phyloP scores from a whole-genome alignment of 2,113 vertebrate species.

The Elgaria multicarinata region DNA sequence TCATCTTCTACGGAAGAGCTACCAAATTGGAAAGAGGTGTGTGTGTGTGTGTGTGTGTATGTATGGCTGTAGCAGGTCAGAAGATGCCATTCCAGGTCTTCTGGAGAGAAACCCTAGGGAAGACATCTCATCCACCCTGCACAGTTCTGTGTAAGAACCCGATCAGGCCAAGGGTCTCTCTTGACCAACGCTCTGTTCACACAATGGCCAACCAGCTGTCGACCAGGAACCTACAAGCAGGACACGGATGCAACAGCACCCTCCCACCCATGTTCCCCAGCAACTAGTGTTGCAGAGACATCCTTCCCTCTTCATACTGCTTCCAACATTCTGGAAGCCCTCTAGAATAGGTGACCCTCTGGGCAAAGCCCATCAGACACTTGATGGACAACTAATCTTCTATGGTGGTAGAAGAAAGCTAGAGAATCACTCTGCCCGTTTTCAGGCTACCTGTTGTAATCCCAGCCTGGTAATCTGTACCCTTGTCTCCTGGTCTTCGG shows the following conservation, averaged over 20 bases:
- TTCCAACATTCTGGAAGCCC: background rate
- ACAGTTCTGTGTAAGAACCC: no score
- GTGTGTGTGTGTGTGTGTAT: no score
- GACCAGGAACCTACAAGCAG: no score
- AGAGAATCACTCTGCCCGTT: background rate
- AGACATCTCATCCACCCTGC: no score
- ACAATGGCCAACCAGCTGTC: no score
- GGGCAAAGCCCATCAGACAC: background rate
- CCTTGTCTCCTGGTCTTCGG: background rate
- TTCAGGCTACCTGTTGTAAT: background rate
- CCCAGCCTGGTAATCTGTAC: background rate
- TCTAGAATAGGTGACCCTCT: background rate
- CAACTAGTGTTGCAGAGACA: background rate
- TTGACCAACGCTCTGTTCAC: no score
- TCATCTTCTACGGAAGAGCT: background rate
- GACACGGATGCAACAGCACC: no score
- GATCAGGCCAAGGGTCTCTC: no score
- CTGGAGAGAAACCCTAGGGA: background rate
- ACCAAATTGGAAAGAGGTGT: no score
- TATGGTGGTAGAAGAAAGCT: background rate
- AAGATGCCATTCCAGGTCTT: background rate
- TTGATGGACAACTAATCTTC: background rate
- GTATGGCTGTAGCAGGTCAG: background rate
- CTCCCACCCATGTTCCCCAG: no score
- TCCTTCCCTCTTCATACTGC: background rate